Evolutionary conservation across 1,140 invertebrate genomes (phyloP), one percentile per base, ranked within the genome.

Genomic region (Magallana ariakensis): DNA sequence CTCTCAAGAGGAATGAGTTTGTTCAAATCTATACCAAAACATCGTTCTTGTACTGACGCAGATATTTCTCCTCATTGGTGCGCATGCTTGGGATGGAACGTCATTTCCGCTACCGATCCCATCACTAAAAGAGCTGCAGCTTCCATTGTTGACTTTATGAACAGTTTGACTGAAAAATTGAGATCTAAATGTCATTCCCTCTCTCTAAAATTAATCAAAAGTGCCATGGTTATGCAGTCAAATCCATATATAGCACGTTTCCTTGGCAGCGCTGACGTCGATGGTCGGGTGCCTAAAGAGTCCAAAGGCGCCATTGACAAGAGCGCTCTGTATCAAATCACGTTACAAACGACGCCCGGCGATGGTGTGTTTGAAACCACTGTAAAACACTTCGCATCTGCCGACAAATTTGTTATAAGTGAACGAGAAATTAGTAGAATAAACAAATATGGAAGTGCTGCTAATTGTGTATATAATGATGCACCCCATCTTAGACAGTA

Each of bases 61-160:
- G 97, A 96, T 55, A 97, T 99, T 83, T 97, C 98, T 92, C 96
- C 98, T 0, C 98, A 99, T 94, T 99, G 98, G 98, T 99, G 98
- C 92, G 97, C 97, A 19, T 99, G 98, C 92, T 95, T 98, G 6
- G 96, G 96, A 5, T 98, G 97, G 97, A 92, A 96, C 90, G 54
- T 60, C 19, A 55, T 86, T n/a, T 66, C 85, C 19, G 19, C 87
- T 9, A 62, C 75, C n/a, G 62, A 87, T 83, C 70, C 22, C 15
- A 13, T 57, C 11, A 85, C 88, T 10, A 80, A 81, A 58, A 82
- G 46, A 53, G 87, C 90, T 0, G 96, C 96, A 0, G 87, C 93
- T 5, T 95, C 96, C 11, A 94, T 97, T 60, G 93, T 97, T 0
- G 92, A 95, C 1, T 95, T 95, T 80, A 96, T 97, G 62, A 97